Evolutionary conservation across 2,888 invertebrate species (phyloP).

Genomic region (Stenichneumon culpator): DNA sequence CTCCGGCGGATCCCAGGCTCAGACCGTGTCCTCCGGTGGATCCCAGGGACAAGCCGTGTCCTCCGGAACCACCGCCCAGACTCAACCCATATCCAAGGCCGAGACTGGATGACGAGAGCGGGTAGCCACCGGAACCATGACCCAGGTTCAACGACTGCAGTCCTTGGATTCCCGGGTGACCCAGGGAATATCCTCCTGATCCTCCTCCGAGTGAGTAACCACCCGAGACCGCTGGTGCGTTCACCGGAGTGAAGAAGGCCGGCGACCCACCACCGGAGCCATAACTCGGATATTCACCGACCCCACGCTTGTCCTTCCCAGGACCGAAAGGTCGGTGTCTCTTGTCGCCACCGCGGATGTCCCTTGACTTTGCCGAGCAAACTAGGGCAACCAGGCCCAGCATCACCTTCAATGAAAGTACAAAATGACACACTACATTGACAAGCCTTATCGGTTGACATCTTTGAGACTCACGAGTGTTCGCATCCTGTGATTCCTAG

Average conservation of each 20-base stretch:
- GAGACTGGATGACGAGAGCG: constrained; percentile 56
- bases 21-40: constrained; percentile 28
- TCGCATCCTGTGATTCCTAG: constrained; percentile 76
- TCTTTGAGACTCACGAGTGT: constrained; percentile 76
- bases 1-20: constrained; percentile 19
- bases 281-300: constrained; percentile 74
- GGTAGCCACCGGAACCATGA: constrained; percentile 61
- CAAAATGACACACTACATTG: background rate
- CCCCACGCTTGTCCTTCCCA: constrained; percentile 81
- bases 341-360: constrained; percentile 71
- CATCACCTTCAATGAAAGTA: constrained; percentile 73
- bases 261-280: constrained; percentile 72
- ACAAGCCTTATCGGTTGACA: background rate
- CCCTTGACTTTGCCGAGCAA: constrained; percentile 75
- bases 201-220: constrained; percentile 71
- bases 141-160: constrained; percentile 65
- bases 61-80: constrained; percentile 45
- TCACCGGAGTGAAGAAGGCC: constrained; percentile 64
- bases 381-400: constrained; percentile 76
- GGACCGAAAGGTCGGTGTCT: constrained; percentile 69
- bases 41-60: constrained; percentile 39
- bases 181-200: constrained; percentile 61
- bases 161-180: constrained; percentile 68
- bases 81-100: constrained; percentile 53
- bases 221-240: constrained; percentile 60